phyloP scores from a whole-genome alignment of 37 sponge, comb jelly and placozoan genomes.

The Hexactinellida sp. region DNA sequence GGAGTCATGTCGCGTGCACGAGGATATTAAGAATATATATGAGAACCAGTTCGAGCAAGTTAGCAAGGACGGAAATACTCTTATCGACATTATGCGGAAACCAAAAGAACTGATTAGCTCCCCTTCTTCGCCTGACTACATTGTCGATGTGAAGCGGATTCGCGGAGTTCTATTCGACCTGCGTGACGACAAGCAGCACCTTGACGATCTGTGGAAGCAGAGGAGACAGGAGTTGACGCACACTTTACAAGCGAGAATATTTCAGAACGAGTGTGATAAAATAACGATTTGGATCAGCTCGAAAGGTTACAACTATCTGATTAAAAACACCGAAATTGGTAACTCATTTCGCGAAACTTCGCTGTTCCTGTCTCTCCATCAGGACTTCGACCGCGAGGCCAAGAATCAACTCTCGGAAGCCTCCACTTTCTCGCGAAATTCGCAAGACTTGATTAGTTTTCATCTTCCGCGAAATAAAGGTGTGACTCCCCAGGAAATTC shows the following conservation, averaged over 20 bases:
- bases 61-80: background rate
- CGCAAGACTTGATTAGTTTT: background rate
- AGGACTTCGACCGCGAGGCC: background rate
- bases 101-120: conserved; percentile 5
- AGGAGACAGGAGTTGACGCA: background rate
- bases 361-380: background rate
- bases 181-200: background rate
- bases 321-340: background rate
- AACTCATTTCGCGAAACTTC: conserved; percentile 7
- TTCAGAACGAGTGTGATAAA: conserved; percentile 7
- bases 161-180: background rate
- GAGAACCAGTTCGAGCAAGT: background rate
- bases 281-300: background rate
- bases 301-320: conserved; percentile 15
- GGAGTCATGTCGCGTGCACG: background rate
- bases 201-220: background rate
- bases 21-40: conserved; percentile 6
- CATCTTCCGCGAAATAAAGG: background rate
- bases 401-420: background rate
- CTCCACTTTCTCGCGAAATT: background rate
- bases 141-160: background rate
- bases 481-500: conserved; percentile 1
- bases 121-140: background rate
- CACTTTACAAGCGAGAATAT: background rate
- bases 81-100: background rate